Evolutionary conservation across 2,797 vertebrate genomes (phyloP), one percentile per base, ranked within the genome.

Genomic region (Zenarchopterus dispar): DNA sequence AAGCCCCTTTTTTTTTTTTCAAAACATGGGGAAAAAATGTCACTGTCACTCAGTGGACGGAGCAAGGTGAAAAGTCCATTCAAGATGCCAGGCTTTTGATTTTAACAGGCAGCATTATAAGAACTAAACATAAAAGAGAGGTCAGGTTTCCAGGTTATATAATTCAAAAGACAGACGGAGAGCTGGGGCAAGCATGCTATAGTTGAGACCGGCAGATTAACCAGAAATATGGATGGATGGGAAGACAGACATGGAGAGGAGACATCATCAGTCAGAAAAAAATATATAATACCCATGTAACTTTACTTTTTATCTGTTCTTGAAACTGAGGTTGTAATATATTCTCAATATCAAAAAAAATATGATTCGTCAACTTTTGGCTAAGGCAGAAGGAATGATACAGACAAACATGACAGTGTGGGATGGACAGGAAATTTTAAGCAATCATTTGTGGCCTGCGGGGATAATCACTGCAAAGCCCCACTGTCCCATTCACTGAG

Each of bases 391-490:
- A 9, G 2, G 45, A 44, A 13, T 5, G 21, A 42, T 61, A 21
- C 21, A 6, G 62, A 45, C 21, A 44, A 22, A 73, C 67, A 71
- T 36, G 59, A 57, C 23, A 61, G 70, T 67, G 80, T 59, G 74
- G 72, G 67, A 86, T 45, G 31, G 78, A 80, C 77, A 77, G 77
- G 82, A 84, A 81, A 88, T 84, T 89, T 85, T 83, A 91, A 92
- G 89, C 90, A 92, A 92, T 93, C 89, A 93, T 93, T 87, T 89
- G 89, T 80, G 84, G 89, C 84, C 86, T 88, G 84, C 81, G 84
- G 85, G 86, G 92, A 94, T 93, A 93, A 93, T 85, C 79, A 84
- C 75, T 66, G 88, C 82, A 93, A 93, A 93, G 89, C 89, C 78
- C 82, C 86, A 88, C 89, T 90, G 89, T 90, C 88, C 89, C 90